Percentiles rank a stretch among this genome's conserved stretches.
These are phyloP conservation scores for Limosa lapponica DNA, from an alignment of 2,797 vertebrate genomes.

Conservation along the genomic window DNA sequence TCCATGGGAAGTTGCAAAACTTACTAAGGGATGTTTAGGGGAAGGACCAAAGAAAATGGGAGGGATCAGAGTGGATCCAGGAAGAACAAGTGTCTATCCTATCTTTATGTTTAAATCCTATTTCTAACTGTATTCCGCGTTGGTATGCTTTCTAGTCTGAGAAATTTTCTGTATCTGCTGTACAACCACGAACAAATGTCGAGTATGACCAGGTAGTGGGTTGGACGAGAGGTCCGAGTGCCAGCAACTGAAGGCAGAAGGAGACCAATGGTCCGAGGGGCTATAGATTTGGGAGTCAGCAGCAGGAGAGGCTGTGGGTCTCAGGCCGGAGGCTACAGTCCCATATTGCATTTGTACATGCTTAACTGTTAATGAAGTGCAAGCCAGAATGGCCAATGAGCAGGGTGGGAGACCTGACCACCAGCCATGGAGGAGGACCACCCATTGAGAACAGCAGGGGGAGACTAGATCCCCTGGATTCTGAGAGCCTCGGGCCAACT, in stretches of 20 bases:
- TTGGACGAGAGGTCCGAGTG: accelerated
- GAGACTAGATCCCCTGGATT: background rate
- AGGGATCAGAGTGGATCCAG: background rate
- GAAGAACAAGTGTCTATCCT: background rate
- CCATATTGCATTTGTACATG: background rate
- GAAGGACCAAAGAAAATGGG: background rate
- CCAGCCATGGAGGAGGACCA: background rate
- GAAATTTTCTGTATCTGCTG: background rate
- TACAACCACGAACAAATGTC: background rate
- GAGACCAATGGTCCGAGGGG: background rate
- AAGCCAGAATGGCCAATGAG: accelerated
- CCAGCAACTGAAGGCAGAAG: background rate
- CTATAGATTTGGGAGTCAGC: background rate
- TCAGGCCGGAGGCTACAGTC: background rate
- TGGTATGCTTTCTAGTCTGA: background rate
- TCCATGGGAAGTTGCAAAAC: background rate
- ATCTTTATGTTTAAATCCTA: background rate
- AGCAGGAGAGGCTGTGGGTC: background rate
- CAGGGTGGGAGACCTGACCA: background rate
- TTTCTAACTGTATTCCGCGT: background rate
- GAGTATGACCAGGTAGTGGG: background rate
- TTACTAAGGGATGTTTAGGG: background rate
- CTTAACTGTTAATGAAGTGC: background rate
- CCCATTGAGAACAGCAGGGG: accelerated
- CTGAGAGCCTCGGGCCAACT: background rate